Percentiles rank a stretch among this genome's conserved stretches.
Conservation (phyloP, 2,113 vertebrate genomes). For the Uria lomvia region DNA sequence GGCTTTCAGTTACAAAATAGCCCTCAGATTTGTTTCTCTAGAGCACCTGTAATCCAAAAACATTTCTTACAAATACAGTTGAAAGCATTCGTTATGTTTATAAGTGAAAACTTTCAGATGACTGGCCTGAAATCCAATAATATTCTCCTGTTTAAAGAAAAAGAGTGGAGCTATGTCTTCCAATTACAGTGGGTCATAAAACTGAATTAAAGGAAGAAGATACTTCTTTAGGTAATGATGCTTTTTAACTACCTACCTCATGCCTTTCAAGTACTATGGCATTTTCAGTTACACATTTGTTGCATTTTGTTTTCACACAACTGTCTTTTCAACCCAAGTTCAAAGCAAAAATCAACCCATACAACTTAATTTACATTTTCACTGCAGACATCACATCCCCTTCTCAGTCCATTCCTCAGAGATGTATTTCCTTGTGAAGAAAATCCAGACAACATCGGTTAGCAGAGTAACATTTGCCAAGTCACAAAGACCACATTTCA, state of each 20-base stretch:
- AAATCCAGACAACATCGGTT: neutral
- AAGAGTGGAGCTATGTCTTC: neutral
- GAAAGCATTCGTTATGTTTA: neutral
- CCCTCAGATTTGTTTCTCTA: slow-evolving; percentile 27
- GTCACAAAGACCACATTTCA: neutral
- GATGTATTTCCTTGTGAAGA: neutral
- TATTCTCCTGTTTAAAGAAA: neutral
- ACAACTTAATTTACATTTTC: neutral
- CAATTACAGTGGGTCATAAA: neutral
- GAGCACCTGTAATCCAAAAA: slow-evolving; percentile 26
- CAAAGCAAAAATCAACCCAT: slow-evolving; percentile 6
- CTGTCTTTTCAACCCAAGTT: neutral
- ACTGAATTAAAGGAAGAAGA: neutral
- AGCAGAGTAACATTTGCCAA: neutral
- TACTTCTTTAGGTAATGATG: neutral
- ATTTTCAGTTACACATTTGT: neutral
- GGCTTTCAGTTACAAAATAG: slow-evolving; percentile 29
- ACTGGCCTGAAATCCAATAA: neutral
- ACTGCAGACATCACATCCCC: neutral
- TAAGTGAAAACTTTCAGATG: slow-evolving; percentile 12
- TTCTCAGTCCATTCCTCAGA: neutral
- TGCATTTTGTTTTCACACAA: neutral
- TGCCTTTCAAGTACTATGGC: neutral
- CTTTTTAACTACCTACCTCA: neutral
- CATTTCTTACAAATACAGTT: slow-evolving; percentile 14